Conservation (phyloP, 2,113 vertebrate genomes). For the Notechis scutatus region DNA sequence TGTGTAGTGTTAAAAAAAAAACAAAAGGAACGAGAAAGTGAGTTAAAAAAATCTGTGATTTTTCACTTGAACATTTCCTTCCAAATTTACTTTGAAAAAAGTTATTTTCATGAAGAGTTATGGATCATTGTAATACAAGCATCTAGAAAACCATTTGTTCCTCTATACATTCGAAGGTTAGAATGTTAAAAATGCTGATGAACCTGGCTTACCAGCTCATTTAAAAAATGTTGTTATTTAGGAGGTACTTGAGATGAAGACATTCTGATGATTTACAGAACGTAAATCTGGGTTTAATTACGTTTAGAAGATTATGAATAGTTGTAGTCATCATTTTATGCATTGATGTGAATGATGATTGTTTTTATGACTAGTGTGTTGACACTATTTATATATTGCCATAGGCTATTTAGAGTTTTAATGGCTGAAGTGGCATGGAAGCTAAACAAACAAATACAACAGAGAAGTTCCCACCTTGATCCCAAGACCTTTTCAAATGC, state of each 20-base stretch:
- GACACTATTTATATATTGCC: not conserved
- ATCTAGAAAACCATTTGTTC: not conserved
- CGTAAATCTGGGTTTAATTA: not conserved
- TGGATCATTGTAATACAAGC: no score
- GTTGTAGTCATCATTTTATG: not conserved
- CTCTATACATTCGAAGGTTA: not conserved
- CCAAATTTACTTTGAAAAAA: not conserved
- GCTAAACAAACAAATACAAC: not conserved
- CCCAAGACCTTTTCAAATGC: not conserved
- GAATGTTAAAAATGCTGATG: not conserved
- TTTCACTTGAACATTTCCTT: not conserved
- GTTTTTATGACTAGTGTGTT: not conserved
- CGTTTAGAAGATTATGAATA: not conserved
- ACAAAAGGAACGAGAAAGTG: not conserved
- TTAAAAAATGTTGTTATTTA: not conserved
- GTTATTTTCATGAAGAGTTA: not conserved
- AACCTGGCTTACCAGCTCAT: not conserved
- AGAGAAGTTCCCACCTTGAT: not conserved
- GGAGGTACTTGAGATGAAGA: not conserved
- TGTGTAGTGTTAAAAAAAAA: not conserved
- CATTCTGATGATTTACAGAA: not conserved
- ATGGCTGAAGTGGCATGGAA: not conserved
- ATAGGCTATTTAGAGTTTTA: not conserved
- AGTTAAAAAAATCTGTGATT: not conserved
- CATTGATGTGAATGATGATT: not conserved